Evolutionary conservation across 2,797 vertebrate species (phyloP).

Genomic region (Hapalemur alaotrensis): DNA sequence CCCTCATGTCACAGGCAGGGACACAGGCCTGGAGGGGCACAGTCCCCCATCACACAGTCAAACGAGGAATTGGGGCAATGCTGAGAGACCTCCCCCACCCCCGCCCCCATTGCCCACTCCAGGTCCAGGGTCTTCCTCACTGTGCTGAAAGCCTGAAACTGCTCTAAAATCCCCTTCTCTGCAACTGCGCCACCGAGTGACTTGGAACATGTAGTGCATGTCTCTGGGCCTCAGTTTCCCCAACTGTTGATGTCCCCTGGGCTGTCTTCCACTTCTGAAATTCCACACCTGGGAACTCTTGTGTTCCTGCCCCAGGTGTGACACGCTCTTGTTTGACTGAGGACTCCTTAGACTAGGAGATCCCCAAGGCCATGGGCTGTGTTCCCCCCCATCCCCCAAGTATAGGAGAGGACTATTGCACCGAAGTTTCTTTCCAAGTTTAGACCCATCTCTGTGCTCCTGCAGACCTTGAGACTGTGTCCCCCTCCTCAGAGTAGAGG

Average conservation of each 20-base stretch:
- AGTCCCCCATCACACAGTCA: background rate
- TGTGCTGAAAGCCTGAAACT: background rate
- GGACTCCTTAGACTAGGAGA: background rate
- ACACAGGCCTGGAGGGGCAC: background rate
- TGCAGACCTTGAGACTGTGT: fast-evolving
- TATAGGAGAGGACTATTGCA: background rate
- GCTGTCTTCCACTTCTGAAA: background rate
- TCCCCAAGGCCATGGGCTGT: background rate
- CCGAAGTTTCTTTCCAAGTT: background rate
- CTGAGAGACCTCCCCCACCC: background rate
- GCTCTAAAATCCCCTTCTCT: background rate
- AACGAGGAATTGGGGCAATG: background rate
- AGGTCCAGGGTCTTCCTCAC: background rate
- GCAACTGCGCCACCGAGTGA: fast-evolving
- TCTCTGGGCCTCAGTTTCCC: background rate
- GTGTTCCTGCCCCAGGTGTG: background rate
- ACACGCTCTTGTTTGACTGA: background rate
- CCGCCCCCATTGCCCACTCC: background rate
- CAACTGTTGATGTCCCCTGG: background rate
- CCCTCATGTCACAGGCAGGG: background rate
- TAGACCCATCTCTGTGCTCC: background rate
- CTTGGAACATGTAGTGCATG: background rate
- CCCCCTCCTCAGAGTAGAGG: background rate
- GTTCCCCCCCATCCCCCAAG: too few species aligned
- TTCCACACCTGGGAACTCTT: fast-evolving